Evolutionary conservation across 2,888 invertebrate species (phyloP), one percentile per base, ranked within the genome.

Genomic region (Hypena proboscidalis): DNA sequence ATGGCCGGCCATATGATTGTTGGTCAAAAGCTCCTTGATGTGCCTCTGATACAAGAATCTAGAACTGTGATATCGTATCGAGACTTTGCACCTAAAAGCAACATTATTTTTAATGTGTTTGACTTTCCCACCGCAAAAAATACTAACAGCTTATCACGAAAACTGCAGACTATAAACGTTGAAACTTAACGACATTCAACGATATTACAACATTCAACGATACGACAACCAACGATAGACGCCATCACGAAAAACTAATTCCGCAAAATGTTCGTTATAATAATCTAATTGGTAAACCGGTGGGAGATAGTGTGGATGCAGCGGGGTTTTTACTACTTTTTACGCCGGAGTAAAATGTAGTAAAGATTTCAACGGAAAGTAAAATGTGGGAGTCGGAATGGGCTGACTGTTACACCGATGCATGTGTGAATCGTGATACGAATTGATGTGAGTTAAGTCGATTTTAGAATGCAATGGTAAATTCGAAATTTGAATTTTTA

Each of bases 261-360:
- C 34, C 41, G 10, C 13, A 42, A 59, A 41, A 54, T 50, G 59
- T 43, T 51, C 38, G 48, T 48, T 60, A 54, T 50, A 64, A 59
- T 64, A 59, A 59, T 56, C 38, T 66, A 62, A 62, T 63, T 58
- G 59, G 43, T 49, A 37, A 44, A 55, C 27, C 43, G 53, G 47
- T 27, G 35, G 44, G 27, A 47, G 58, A 68, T 66, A 64, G 57
- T 50, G 40, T 44, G 46, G 45, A 60, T 51, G 63, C 45, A 45
- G 20, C 35, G 37, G 35, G 30, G 44, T 48, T 52, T 39, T 65
- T 65, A 58, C 33, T 59, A 58, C 33, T 59, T 71, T 71, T 71
- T 60, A 67, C 55, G 32, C 58, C 49, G 46, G 27, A 45, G 44
- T 49, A 49, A 51, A 60, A 43, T 49, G 60, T 38, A 49, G 54